phyloP scores from a whole-genome alignment of 2,888 invertebrate genomes.

The Philaethria dido region DNA sequence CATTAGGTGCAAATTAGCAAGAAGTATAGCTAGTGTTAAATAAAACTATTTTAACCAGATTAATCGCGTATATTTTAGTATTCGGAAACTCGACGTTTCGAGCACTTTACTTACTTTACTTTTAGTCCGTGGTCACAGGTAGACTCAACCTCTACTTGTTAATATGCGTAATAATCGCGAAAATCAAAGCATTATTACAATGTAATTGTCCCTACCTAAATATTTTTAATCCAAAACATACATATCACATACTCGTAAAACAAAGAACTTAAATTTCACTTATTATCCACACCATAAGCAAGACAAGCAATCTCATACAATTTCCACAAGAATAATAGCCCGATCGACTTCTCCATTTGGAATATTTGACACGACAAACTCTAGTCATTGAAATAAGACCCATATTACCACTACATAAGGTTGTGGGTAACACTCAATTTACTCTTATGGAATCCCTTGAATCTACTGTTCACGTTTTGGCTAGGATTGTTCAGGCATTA shows the following conservation, averaged over 20 bases:
- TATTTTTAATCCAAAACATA: background rate
- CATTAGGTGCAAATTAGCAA: no score
- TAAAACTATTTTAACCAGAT: no score
- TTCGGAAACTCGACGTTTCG: no score
- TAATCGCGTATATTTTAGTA: no score
- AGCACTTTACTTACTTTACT: no score
- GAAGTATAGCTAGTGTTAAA: no score
- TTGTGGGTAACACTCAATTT: conserved; percentile 29
- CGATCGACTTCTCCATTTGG: conserved; percentile 39
- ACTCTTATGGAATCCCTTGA: conserved; percentile 36
- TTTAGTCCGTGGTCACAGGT: no score
- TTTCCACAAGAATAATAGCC: conserved; percentile 50
- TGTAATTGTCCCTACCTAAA: background rate
- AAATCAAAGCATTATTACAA: no score
- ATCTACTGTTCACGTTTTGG: conserved; percentile 45
- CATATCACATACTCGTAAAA: background rate
- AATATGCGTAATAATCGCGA: no score
- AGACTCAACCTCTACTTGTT: no score
- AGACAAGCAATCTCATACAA: conserved; percentile 51
- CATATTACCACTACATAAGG: conserved; percentile 37
- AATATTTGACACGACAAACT: conserved; percentile 40
- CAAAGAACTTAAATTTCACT: conserved; percentile 24
- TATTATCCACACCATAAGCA: conserved; percentile 39
- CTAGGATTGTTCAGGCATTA: conserved; percentile 47
- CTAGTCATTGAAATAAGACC: conserved; percentile 30